Evolutionary conservation across 2,888 invertebrate genomes (phyloP).

Genomic region (Athetis lepigone): DNA sequence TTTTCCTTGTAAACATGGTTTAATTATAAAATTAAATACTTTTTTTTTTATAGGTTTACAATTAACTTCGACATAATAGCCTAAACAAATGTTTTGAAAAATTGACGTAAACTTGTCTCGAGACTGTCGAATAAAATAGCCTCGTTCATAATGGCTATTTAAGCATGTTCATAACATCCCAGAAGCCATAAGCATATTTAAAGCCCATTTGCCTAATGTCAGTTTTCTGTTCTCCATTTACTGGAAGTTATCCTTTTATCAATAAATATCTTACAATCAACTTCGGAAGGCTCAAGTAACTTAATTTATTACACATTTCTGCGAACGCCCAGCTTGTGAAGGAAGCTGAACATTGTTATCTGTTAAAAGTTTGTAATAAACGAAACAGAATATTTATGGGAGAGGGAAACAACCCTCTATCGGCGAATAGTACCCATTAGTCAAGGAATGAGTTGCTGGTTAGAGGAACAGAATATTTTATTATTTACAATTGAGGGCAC

Average conservation of each 20-base stretch:
- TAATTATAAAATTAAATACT: neutral
- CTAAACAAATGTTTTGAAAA: neutral
- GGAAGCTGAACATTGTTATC: constrained; percentile 63
- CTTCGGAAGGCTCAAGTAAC: constrained; percentile 57
- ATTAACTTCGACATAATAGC: neutral
- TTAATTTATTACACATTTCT: constrained; percentile 52
- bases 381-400: constrained; percentile 64
- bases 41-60: neutral
- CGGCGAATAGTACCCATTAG: constrained; percentile 37
- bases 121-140: constrained; percentile 14
- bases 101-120: neutral
- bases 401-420: constrained; percentile 45
- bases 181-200: constrained; percentile 44
- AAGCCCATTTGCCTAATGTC: constrained; percentile 20
- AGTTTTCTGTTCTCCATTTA: constrained; percentile 61
- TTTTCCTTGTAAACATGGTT: neutral
- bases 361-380: constrained; percentile 65
- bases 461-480: constrained; percentile 41
- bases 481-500: constrained; percentile 53
- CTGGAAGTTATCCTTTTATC: constrained; percentile 63
- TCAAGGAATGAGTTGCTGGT: constrained; percentile 30
- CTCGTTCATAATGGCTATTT: no score
- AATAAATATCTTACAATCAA: constrained; percentile 58
- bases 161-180: constrained; percentile 13
- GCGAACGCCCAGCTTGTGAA: constrained; percentile 57